Evolutionary conservation across 2,113 vertebrate genomes (phyloP), one percentile per base, ranked within the genome.

Genomic region (Myxocyprinus asiaticus): DNA sequence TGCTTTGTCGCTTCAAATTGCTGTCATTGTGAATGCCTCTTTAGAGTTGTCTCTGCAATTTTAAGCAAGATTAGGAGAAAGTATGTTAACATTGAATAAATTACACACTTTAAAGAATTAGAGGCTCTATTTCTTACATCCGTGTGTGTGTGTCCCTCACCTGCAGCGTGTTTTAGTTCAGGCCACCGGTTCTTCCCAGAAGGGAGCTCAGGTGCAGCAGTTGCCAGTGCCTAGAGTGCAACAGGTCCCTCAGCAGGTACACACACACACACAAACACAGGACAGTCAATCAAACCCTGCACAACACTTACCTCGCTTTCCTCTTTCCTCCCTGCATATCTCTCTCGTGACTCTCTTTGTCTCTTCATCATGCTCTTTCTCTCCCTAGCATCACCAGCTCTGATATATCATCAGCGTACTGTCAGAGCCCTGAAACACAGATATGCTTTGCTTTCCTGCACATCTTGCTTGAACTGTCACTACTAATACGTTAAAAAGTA

Each of bases 91-190:
- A 33, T 33, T 1, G 22, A 33, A 33, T 33, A 33, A 33, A 33
- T 33, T 33, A 33, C 22, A 1, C 22, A 3, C 14, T 50, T 17
- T 15, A 48, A 67, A 55, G 77, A 88, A 63, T 77, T 45, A 77
- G 73, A 48, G 48, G 50, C 67, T 75, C 58, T 79, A 42, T 68
- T 63, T 70, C 9, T 51, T 70, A 43, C 11, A 55, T 33, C 9
- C 82, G 43, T 67, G 58, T 86, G 79, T 88, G 56, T 72, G 15
- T 83, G 86, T 48, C 17, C 73, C 79, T 84, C 85, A 89, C 81
- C 86, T 88, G 87, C 92, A 99, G 97, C 95, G 96, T 87, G 95
- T 97, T 89, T 90, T 98, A 94, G 95, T 98, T 86, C 97, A 98
- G 85, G 90, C 95, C 74, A 92, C 94, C n/a, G 94, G 95, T 88